phyloP scores from a whole-genome alignment of 2,888 invertebrate species.

The Lumbricus terrestris region DNA sequence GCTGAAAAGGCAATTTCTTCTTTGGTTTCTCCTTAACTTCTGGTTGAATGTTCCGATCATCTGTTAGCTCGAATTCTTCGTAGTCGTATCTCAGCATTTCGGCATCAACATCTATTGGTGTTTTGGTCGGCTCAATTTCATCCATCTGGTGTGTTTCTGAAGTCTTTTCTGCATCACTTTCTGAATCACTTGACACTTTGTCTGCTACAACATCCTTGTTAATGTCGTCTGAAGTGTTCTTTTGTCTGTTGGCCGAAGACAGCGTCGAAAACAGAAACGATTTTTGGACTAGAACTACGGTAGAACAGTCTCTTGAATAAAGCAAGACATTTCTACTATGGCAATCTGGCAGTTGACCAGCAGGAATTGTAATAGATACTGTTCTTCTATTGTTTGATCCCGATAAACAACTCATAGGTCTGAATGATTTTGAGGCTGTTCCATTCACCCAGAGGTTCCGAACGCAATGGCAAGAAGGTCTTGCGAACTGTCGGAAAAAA shows the following conservation, averaged over 20 bases:
- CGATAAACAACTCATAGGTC: neutral
- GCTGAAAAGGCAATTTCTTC: neutral
- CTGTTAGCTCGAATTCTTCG: slow-evolving; percentile 30
- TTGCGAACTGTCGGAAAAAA: neutral
- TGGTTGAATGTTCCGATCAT: neutral
- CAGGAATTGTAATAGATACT: neutral
- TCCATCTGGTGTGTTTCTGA: neutral
- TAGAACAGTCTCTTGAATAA: neutral
- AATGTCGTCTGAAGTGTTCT: neutral
- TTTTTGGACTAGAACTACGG: neutral
- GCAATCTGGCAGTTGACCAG: neutral
- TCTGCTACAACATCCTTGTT: neutral
- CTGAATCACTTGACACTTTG: neutral
- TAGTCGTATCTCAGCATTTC: slow-evolving; percentile 35
- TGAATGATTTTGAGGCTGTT: neutral
- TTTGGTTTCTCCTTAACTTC: neutral
- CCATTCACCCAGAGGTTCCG: neutral
- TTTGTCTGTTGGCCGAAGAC: neutral
- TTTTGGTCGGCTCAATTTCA: neutral
- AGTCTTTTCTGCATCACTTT: neutral
- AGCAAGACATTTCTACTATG: neutral
- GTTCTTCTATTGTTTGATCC: neutral
- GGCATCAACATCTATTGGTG: slow-evolving; percentile 32
- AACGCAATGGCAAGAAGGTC: neutral
- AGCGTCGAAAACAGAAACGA: neutral